Conservation (phyloP, 2,888 invertebrate species). For the Netelia fuscicornis region DNA sequence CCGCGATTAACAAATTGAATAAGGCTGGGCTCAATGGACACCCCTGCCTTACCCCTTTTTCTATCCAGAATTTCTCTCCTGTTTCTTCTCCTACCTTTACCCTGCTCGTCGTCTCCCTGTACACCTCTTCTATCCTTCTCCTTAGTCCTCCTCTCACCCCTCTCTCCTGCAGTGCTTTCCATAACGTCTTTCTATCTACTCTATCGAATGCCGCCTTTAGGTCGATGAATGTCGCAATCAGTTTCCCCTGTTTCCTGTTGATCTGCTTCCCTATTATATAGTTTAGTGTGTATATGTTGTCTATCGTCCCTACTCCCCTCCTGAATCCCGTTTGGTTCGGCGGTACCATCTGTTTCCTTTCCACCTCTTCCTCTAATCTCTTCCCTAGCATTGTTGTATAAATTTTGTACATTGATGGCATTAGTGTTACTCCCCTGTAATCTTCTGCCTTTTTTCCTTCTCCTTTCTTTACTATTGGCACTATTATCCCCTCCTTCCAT, state of each 20-base stretch:
- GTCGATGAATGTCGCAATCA: not conserved
- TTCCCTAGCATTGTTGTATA: not conserved
- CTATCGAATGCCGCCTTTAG: not conserved
- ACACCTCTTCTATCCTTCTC: too few species aligned
- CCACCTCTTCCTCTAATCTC: not conserved
- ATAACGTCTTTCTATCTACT: not conserved
- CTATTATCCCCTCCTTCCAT: too few species aligned
- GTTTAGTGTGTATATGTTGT: not conserved
- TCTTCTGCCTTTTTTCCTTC: too few species aligned
- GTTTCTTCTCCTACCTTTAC: too few species aligned
- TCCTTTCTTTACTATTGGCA: too few species aligned
- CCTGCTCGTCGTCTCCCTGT: too few species aligned
- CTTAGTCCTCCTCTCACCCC: not conserved
- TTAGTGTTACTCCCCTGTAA: too few species aligned
- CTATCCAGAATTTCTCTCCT: too few species aligned
- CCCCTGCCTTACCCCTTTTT: too few species aligned
- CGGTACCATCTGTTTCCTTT: not conserved
- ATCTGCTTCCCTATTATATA: not conserved
- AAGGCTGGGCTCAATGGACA: too few species aligned
- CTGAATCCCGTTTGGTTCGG: not conserved
- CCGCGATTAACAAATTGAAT: too few species aligned
- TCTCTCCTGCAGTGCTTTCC: not conserved
- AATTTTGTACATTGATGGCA: not conserved
- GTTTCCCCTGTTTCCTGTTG: not conserved
- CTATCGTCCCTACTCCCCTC: not conserved